These are phyloP conservation scores for Orthosia cruda DNA, from an alignment of 2,888 invertebrate genomes.

Conservation along the genomic window DNA sequence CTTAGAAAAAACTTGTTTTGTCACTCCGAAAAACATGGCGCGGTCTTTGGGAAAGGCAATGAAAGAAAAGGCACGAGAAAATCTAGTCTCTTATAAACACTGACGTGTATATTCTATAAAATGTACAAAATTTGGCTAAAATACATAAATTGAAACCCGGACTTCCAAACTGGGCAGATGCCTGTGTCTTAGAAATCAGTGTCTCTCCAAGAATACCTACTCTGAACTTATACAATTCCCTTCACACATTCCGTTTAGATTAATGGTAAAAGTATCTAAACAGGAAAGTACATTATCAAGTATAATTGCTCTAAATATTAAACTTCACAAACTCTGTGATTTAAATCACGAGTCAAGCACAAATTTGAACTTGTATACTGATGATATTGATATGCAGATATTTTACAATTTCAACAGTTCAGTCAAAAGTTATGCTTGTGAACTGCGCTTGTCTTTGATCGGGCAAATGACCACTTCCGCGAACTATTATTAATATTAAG, in stretches of 20 bases:
- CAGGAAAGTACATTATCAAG: slow-evolving; percentile 35
- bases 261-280: slow-evolving; percentile 38
- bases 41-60: no score
- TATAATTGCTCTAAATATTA: slow-evolving; percentile 42
- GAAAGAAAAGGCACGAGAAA: no score
- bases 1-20: no score
- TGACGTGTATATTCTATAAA: no score
- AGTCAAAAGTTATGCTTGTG: slow-evolving; percentile 39
- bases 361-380: slow-evolving; percentile 40
- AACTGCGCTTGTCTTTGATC: slow-evolving; percentile 33
- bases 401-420: slow-evolving; percentile 43
- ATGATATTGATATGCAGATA: no score
- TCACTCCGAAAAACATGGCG: no score
- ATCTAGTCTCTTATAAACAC: not conserved
- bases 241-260: slow-evolving; percentile 45
- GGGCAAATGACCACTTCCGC: slow-evolving; percentile 38
- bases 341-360: slow-evolving; percentile 31
- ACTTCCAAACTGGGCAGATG: no score
- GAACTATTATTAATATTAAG: slow-evolving; percentile 11
- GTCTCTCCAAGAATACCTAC: no score
- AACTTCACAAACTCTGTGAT: slow-evolving; percentile 28
- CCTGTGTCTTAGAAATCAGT: no score
- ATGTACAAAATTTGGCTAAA: no score
- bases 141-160: no score
- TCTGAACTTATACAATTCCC: slow-evolving; percentile 29